A percentile compares a stretch with the other conserved stretches of the same genome.
phyloP scores from a whole-genome alignment of 2,113 vertebrate species.

The Scomber colias region DNA sequence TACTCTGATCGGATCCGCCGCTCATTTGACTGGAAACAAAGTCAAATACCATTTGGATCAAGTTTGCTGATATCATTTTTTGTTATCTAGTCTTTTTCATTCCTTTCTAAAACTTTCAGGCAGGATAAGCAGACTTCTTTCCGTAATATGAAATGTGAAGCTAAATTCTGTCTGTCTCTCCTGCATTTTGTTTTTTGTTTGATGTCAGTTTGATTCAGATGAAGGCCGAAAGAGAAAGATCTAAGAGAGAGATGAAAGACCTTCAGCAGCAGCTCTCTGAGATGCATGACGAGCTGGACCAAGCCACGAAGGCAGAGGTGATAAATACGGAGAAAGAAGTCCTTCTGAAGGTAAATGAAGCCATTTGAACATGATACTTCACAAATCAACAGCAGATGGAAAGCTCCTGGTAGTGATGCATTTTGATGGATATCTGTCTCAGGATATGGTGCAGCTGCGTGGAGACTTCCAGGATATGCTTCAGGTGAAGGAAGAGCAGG shows the following conservation, averaged over 20 bases:
- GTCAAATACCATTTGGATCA: slow-evolving; percentile 33
- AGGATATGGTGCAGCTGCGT: slow-evolving; percentile 90
- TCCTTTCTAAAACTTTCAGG: not conserved
- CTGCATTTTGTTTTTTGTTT: not conserved
- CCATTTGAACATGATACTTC: not conserved
- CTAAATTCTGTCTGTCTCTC: not conserved
- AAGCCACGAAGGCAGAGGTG: slow-evolving; percentile 69
- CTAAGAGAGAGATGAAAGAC: slow-evolving; percentile 92
- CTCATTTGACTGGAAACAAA: slow-evolving; percentile 12
- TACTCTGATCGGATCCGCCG: slow-evolving; percentile 30
- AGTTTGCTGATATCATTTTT: slow-evolving; percentile 14
- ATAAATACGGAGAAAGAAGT: slow-evolving; percentile 68
- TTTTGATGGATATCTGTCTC: slow-evolving; percentile 20
- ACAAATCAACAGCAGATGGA: slow-evolving; percentile 21
- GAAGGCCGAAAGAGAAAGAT: slow-evolving; percentile 90
- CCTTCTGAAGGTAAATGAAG: slow-evolving; percentile 73
- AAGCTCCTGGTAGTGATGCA: slow-evolving; percentile 1
- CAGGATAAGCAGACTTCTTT: not conserved
- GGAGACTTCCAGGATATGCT: slow-evolving; percentile 89
- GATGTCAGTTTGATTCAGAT: slow-evolving; percentile 89
- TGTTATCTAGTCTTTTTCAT: slow-evolving; percentile 5
- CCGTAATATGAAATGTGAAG: not conserved
- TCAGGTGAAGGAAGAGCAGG: slow-evolving; percentile 91
- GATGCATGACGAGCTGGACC: slow-evolving; percentile 96
- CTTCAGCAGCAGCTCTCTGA: slow-evolving; percentile 97